Evolutionary conservation across 2,797 vertebrate genomes (phyloP), one percentile per base, ranked within the genome.

Genomic region (Heteromormyrus szaboi): DNA sequence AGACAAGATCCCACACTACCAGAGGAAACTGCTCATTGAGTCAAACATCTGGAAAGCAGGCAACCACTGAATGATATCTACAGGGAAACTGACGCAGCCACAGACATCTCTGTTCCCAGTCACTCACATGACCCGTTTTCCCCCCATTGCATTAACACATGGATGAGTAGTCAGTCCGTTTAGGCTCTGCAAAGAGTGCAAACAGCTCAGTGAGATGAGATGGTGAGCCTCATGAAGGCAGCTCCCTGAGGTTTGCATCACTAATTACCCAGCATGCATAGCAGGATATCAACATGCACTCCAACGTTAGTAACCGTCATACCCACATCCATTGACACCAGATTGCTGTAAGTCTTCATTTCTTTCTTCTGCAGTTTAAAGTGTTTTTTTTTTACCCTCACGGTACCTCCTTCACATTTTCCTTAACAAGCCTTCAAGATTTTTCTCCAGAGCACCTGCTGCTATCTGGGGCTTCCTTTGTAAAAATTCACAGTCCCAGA

Each of bases 211-310:
- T 46, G 37, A 46, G 53, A 44, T 87, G 85, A 62, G 53, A 37
- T 19, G 54, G 54, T 62, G 33, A 87, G 37, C 33, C 37, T 6
- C 19, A 12, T 62, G 54, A 87, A 62, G 54, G 3, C 85, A 9
- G 84, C 25, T 1, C 8, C 22, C 50, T 19, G 83, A 33, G 25
- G n/a, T 50, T 54, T 89, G 54, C 84, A 53, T 72, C 59, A 41
- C 25, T 84, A 51, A 76, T 72, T 62, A 72, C 62, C 62, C 83
- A 89, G 88, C 88, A 89, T 85, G 88, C 88, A 89, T 33, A 53
- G 88, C 62, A 72, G 56, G 62, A 89, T 14, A 54, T 54, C 44
- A 6, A 33, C 88, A 86, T 89, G 88, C 88, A 86, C 84, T 53
- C 22, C 22, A 48, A 46, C 19, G 22, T 25, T 46, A 86, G 59